These are phyloP conservation scores for Tuta absoluta DNA, from an alignment of 2,888 invertebrate genomes.

Conservation along the genomic window DNA sequence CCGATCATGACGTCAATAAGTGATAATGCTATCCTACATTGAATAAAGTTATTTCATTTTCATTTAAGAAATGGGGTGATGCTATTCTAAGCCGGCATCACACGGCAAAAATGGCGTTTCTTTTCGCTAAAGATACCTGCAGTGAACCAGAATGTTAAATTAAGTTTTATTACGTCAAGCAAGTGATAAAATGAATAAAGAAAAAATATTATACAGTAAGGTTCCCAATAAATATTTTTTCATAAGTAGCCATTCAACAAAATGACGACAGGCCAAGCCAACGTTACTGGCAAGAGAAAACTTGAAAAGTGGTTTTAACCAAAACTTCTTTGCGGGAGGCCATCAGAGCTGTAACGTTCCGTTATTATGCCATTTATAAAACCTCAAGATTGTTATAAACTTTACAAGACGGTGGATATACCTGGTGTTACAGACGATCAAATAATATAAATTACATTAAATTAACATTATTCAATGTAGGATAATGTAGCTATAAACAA, in stretches of 20 bases:
- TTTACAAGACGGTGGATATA: background rate
- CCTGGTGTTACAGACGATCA: background rate
- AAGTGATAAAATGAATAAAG: background rate
- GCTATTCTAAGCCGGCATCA: no score
- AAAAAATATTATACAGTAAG: background rate
- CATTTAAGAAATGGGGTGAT: no score
- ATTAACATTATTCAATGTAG: no score
- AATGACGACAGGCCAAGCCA: constrained; percentile 1
- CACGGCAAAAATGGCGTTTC: no score
- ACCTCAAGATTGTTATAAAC: constrained; percentile 1
- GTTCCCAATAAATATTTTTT: background rate
- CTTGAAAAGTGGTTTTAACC: constrained; percentile 12
- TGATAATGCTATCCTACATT: no score
- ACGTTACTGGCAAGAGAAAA: constrained; percentile 10
- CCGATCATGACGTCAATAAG: no score
- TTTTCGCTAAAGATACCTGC: no score
- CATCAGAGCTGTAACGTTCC: background rate
- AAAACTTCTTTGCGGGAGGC: constrained; percentile 5
- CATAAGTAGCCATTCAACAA: constrained; percentile 8
- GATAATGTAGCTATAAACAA: no score
- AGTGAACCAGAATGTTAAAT: background rate
- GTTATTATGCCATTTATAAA: constrained; percentile 12
- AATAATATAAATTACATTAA: no score
- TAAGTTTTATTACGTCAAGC: background rate
- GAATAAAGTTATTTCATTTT: no score